Conservation (phyloP, 2,113 vertebrate species). For the Etia nguti region DNA sequence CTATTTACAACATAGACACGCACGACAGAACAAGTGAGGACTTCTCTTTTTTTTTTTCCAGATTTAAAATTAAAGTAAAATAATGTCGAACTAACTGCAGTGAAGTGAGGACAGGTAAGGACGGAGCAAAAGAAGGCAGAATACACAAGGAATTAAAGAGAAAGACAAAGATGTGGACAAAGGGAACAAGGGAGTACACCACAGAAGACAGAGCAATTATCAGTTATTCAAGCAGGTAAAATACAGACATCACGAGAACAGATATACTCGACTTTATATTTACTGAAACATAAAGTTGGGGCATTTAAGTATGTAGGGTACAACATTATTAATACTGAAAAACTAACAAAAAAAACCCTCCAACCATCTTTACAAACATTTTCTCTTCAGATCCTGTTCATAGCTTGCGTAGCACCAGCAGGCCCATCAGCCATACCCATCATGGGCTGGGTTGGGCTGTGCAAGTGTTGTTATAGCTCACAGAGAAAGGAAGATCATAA, state of each 20-base stretch:
- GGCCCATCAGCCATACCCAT: neutral
- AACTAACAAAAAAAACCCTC: neutral
- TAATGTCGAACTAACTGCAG: neutral
- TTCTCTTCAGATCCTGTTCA: conserved; percentile 81
- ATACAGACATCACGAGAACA: neutral
- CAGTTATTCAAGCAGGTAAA: neutral
- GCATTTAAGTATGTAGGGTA: neutral
- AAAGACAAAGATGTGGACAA: neutral
- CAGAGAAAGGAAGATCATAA: conserved; percentile 39
- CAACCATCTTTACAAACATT: conserved; percentile 1
- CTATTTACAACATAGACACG: conserved; percentile 70
- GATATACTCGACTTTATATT: neutral
- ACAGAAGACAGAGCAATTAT: neutral
- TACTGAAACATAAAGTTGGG: neutral
- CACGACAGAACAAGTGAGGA: conserved; percentile 25
- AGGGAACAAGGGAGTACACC: neutral
- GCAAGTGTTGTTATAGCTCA: conserved; percentile 46
- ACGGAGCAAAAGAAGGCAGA: neutral
- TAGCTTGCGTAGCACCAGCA: conserved; percentile 59
- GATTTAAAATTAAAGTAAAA: conserved; percentile 28
- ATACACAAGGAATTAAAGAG: neutral
- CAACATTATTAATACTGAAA: conserved; percentile 63
- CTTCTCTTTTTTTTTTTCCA: neutral
- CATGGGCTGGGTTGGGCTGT: neutral
- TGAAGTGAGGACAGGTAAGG: neutral